Percentiles rank a stretch among this genome's conserved stretches.
phyloP scores from a whole-genome alignment of 2,888 invertebrate genomes.

The Neoascia interrupta region DNA sequence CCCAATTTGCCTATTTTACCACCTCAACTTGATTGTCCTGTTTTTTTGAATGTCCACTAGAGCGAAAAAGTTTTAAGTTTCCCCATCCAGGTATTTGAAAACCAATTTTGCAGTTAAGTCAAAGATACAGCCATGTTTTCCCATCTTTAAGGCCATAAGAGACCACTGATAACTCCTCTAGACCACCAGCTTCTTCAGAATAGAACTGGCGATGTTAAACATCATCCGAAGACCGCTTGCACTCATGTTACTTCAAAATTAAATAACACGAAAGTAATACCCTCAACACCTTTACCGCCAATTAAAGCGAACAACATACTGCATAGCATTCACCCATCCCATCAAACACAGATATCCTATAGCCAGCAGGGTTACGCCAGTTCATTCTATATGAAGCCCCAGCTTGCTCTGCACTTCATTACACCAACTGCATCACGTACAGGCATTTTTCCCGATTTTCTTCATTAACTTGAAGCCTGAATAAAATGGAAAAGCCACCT shows the following conservation, averaged over 20 bases:
- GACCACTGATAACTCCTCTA: too few species aligned
- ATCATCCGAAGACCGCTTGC: too few species aligned
- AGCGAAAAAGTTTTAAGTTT: too few species aligned
- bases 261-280: conserved; percentile 12
- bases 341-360: conserved; percentile 31
- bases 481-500: conserved; percentile 18
- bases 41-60: too few species aligned
- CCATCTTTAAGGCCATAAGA: too few species aligned
- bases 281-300: conserved; percentile 15
- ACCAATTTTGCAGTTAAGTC: too few species aligned
- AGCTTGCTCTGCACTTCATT: conserved; percentile 46
- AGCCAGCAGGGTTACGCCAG: conserved; percentile 27
- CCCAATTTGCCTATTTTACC: too few species aligned
- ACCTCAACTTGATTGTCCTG: too few species aligned
- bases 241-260: conserved; percentile 18
- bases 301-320: background rate
- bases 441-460: conserved; percentile 14
- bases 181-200: too few species aligned
- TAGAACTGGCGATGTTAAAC: too few species aligned
- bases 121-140: too few species aligned
- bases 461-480: conserved; percentile 52
- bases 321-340: background rate
- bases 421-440: conserved; percentile 51
- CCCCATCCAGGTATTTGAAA: too few species aligned
- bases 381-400: conserved; percentile 16